A percentile compares a stretch with the other conserved stretches of the same genome.
These are phyloP conservation scores for Armadillidium nasatum DNA, from an alignment of 1,140 invertebrate species.

Conservation along the genomic window DNA sequence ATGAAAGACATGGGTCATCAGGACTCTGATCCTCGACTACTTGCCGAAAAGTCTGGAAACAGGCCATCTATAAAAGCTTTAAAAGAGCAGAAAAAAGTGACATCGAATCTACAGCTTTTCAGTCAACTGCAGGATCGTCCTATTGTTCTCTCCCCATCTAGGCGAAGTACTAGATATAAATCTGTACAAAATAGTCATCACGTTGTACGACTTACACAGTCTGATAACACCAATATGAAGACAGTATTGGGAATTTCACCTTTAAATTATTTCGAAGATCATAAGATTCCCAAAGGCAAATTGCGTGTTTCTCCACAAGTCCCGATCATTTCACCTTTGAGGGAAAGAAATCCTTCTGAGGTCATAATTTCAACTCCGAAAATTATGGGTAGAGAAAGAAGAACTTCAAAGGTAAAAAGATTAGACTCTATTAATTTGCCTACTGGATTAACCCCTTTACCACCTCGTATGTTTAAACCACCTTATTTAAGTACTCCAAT, in stretches of 20 bases:
- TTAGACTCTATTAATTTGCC: not conserved
- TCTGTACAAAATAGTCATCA: not conserved
- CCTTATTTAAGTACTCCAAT: not conserved
- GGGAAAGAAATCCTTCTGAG: conserved; percentile 13
- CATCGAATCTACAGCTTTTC: conserved; percentile 38
- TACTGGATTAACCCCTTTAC: not conserved
- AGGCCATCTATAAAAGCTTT: conserved; percentile 39
- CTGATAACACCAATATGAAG: conserved; percentile 13
- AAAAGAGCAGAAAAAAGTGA: conserved; percentile 42
- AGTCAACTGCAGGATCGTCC: conserved; percentile 28
- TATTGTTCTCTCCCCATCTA: conserved; percentile 14
- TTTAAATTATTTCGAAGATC: not conserved
- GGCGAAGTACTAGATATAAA: not conserved
- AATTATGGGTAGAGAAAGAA: not conserved
- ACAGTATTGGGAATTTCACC: not conserved
- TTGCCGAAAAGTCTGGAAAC: conserved; percentile 14
- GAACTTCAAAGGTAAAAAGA: not conserved
- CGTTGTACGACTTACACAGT: not conserved
- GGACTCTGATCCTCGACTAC: not conserved
- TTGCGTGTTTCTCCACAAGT: conserved; percentile 16
- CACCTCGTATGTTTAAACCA: not conserved
- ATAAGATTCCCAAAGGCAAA: not conserved
- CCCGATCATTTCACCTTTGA: conserved; percentile 20
- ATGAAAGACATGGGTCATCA: conserved; percentile 16
- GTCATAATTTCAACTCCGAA: not conserved